Evolutionary conservation across 1,140 invertebrate genomes (phyloP).

Genomic region (Sminthurinus signatus): DNA sequence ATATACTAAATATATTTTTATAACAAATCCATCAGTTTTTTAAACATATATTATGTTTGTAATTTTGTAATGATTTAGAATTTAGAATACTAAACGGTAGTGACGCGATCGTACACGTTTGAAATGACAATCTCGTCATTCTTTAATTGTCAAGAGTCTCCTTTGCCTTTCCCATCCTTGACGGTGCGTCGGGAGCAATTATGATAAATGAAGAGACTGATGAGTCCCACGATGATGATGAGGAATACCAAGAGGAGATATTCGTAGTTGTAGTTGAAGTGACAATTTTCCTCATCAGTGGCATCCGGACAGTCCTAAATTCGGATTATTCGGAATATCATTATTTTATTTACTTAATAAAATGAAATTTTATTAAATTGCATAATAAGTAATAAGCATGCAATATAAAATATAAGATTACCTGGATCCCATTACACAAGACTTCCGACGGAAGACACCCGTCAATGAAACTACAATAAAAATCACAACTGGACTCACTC

Average conservation of each 20-base stretch:
- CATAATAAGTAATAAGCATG: too few relatives aligned
- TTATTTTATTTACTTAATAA: too few relatives aligned
- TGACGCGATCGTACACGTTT: conserved; percentile 5
- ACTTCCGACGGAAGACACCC: conserved; percentile 8
- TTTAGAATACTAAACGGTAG: conserved; percentile 1
- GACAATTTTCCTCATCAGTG: conserved; percentile 7
- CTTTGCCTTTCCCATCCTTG: not conserved
- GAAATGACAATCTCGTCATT: conserved; percentile 9
- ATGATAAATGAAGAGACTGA: conserved; percentile 7
- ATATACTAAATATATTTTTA: too few relatives aligned
- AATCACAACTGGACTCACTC: not conserved
- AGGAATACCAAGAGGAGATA: not conserved
- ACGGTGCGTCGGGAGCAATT: not conserved
- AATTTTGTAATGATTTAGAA: too few relatives aligned
- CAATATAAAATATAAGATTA: too few relatives aligned
- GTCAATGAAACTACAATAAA: conserved; percentile 8
- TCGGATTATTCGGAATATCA: too few relatives aligned
- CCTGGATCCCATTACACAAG: not conserved
- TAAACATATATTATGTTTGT: too few relatives aligned
- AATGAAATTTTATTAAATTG: too few relatives aligned
- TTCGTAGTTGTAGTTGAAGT: conserved; percentile 14
- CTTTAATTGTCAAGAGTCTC: conserved; percentile 16
- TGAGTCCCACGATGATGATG: not conserved
- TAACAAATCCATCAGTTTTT: too few relatives aligned
- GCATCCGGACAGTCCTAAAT: not conserved